Evolutionary conservation across 2,888 invertebrate species (phyloP).

Genomic region (Mesorhabditis belari): DNA sequence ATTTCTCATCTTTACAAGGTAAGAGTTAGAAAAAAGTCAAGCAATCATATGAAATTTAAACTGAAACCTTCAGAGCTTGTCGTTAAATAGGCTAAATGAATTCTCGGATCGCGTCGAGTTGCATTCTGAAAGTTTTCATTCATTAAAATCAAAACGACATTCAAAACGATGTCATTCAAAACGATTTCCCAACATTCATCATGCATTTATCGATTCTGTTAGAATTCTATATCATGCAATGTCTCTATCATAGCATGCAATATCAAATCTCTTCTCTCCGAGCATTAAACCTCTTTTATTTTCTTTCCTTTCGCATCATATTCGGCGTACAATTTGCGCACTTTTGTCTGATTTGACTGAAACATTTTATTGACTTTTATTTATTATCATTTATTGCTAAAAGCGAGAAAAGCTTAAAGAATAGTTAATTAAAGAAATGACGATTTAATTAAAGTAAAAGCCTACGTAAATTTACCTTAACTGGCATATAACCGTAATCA

Average conservation of each 20-base stretch:
- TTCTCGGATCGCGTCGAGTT: slow-evolving; percentile 46
- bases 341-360: neutral
- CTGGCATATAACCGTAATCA: slow-evolving; percentile 52
- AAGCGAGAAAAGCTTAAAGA: too few species aligned
- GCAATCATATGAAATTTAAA: neutral
- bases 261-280: neutral
- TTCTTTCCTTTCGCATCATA: neutral
- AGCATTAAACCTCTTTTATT: neutral
- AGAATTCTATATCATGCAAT: neutral
- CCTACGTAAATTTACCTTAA: slow-evolving; percentile 19
- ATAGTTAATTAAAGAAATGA: too few species aligned
- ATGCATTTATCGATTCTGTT: neutral
- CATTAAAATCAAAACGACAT: too few species aligned
- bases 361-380: neutral
- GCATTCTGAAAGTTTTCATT: slow-evolving; percentile 42
- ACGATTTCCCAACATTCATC: too few species aligned
- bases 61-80: slow-evolving; percentile 44
- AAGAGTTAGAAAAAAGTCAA: neutral
- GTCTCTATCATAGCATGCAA: too few species aligned
- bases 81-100: slow-evolving; percentile 50
- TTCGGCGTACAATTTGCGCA: neutral
- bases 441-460: neutral
- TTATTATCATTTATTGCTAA: neutral
- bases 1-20: neutral
- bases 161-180: too few species aligned